Base-by-base conservation (phyloP, 53 echinoderm and acorn worm genomes). In the Arbacia lixula region DNA sequence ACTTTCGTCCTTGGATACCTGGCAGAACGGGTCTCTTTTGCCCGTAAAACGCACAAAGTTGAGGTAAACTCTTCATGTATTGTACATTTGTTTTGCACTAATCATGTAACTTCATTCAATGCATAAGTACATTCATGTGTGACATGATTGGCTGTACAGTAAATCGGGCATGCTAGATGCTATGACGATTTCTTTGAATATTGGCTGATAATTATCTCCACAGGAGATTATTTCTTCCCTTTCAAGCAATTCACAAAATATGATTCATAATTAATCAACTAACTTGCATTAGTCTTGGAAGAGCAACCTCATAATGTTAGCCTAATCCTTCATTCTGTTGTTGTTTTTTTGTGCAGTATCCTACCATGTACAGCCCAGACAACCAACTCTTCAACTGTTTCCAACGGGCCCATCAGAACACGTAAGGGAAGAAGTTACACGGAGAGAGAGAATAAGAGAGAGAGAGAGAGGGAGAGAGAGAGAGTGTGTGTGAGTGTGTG, bases 341-440 rank as follows among this genome's bases (percentile, higher is more conserved):
- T 19, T 77, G 6, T 5, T 53, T 51, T 74, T 26, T 41, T 12
- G 62, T 71, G 0, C 86, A 95, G 95, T 92, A 92, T 71, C 95
- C 95, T n/a, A 86, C 75, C 19, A 86, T 95, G 92, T 95, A 95
- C 86, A 95, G 95, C 38, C 86, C 87, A 26, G 86, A 90, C 29
- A 64, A 86, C 19, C 30, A 58, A 1, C 20, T 84, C 9, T 95
- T 95, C 74, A 95, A 95, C 84, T 95, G 95, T 61, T 29, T 77
- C 38, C 95, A 95, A 36, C 85, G 95, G 28, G 95, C 86, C 24
- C 95, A 95, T 83, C 90, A 88, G 53, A 95, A 95, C 53, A 86
- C 92, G 95, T 95, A 88, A 95, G 92, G 85, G 36, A 0, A 30
- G 28, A 34, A 26, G 34, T 30, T 25, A 46, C 14, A 8, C 46